Evolutionary conservation across 2,888 invertebrate genomes (phyloP).

Genomic region (Trissolcus japonicus): DNA sequence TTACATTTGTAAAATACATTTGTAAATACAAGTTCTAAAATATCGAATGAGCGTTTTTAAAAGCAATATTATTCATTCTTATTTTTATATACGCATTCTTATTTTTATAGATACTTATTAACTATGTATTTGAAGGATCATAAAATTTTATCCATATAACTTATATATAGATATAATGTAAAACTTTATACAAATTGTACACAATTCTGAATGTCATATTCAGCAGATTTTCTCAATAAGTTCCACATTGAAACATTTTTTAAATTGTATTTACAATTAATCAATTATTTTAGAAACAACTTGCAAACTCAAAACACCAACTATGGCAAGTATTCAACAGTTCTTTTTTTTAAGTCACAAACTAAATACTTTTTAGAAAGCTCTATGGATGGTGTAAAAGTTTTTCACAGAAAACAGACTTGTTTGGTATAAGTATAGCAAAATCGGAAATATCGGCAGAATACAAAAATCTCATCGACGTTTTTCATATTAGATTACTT

Average conservation of each 20-base stretch:
- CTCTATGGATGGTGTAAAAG: too few species aligned
- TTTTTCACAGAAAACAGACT: too few species aligned
- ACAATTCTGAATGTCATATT: constrained; percentile 12
- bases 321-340: neutral
- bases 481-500: neutral
- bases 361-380: too few species aligned
- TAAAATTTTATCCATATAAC: constrained; percentile 4
- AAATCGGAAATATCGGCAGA: too few species aligned
- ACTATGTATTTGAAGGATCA: neutral
- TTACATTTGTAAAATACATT: neutral
- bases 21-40: neutral
- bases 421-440: too few species aligned
- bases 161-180: neutral
- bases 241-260: neutral
- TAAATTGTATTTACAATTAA: constrained; percentile 8
- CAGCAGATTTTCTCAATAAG: constrained; percentile 4
- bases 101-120: neutral
- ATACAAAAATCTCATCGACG: neutral
- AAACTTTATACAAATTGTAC: constrained; percentile 29
- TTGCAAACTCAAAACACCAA: neutral
- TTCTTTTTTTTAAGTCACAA: neutral
- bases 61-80: neutral
- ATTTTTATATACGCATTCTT: neutral
- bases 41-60: neutral
- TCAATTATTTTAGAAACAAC: neutral